A percentile compares a stretch with the other conserved stretches of the same genome.
phyloP scores from a whole-genome alignment of 2,888 invertebrate genomes.

The Eubasilissa splendida region DNA sequence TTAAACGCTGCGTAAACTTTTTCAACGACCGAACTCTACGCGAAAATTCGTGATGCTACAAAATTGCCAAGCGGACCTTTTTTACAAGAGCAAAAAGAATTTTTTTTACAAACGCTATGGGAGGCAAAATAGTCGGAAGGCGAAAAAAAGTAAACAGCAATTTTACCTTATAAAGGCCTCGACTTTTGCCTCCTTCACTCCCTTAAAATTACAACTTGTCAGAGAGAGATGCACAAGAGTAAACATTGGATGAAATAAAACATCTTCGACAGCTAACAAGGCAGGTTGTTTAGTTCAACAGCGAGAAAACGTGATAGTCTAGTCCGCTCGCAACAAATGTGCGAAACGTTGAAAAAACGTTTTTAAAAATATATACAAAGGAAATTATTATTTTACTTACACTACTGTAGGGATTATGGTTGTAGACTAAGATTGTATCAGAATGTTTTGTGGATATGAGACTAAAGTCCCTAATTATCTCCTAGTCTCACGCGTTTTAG shows the following conservation, averaged over 20 bases:
- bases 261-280: conserved; percentile 54
- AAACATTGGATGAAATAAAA: conserved; percentile 57
- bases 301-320: conserved; percentile 18
- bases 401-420: too few relatives aligned
- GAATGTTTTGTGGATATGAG: too few relatives aligned
- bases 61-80: conserved; percentile 2
- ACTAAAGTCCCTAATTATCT: too few relatives aligned
- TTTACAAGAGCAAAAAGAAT: conserved; percentile 36
- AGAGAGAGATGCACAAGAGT: conserved; percentile 50
- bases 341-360: not conserved
- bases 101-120: conserved; percentile 52
- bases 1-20: too few relatives aligned
- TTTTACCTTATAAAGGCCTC: conserved; percentile 50
- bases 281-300: conserved; percentile 51
- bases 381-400: too few relatives aligned
- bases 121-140: conserved; percentile 54
- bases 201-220: conserved; percentile 38
- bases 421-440: too few relatives aligned
- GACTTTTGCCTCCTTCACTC: conserved; percentile 41
- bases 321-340: conserved; percentile 12
- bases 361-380: not conserved
- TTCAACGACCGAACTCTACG: too few relatives aligned
- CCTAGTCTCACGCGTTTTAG: too few relatives aligned
- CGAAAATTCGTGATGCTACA: conserved; percentile 5
- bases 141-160: conserved; percentile 51